A percentile compares a stretch with the other conserved stretches of the same genome.
These are phyloP conservation scores for Sternarchorhynchus goeldii DNA, from an alignment of 2,797 vertebrate genomes.

Conservation along the genomic window DNA sequence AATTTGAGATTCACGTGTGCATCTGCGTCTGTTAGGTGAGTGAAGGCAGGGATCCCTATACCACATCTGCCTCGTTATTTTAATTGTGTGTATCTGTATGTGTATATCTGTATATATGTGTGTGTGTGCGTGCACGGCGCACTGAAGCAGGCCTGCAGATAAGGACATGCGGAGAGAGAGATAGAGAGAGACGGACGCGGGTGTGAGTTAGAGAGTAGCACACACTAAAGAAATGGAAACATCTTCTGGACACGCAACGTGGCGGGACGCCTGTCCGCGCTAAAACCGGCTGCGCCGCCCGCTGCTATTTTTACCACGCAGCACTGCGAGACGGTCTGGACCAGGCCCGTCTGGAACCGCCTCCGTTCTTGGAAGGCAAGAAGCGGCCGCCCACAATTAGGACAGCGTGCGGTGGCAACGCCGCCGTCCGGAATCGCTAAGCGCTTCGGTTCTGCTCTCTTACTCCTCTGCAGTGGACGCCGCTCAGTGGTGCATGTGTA, in stretches of 20 bases:
- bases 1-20: neutral
- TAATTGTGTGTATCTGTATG: neutral
- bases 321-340: conserved; percentile 66
- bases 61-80: neutral
- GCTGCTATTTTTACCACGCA: conserved; percentile 63
- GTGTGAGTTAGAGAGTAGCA: conserved; percentile 4
- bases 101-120: neutral
- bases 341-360: conserved; percentile 30
- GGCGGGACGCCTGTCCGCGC: conserved; percentile 24
- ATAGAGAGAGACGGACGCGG: conserved; percentile 21
- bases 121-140: neutral
- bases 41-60: neutral
- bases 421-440: conserved; percentile 63
- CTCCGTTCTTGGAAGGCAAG: conserved; percentile 76
- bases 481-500: conserved; percentile 39
- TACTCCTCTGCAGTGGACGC: conserved; percentile 69
- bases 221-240: neutral
- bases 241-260: conserved; percentile 13
- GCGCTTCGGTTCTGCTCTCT: conserved; percentile 69
- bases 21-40: conserved; percentile 11
- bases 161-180: conserved; percentile 6
- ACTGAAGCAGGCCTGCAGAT: conserved; percentile 10
- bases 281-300: conserved; percentile 49
- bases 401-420: conserved; percentile 63
- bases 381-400: conserved; percentile 61